phyloP scores from a whole-genome alignment of 2,797 vertebrate genomes.

The Rhinatrema bivittatum region DNA sequence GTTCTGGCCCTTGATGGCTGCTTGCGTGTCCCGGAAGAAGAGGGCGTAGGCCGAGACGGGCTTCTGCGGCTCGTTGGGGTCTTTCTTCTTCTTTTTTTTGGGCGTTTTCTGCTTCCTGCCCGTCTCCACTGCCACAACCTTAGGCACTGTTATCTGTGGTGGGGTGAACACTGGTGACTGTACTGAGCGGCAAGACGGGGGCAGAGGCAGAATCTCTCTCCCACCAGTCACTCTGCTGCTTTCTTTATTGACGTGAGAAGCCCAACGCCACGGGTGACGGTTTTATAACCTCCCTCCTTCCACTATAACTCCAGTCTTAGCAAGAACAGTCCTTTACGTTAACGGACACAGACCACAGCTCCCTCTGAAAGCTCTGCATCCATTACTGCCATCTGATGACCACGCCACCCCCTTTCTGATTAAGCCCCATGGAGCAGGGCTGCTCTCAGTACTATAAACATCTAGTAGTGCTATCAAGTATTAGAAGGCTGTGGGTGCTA shows the following conservation, averaged over 20 bases:
- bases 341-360: too few relatives aligned
- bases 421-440: too few relatives aligned
- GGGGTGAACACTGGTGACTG: constrained; percentile 16
- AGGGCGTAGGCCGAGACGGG: constrained; percentile 83
- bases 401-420: too few relatives aligned
- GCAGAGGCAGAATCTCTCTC: constrained; percentile 2
- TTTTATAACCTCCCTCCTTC: too few relatives aligned
- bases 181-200: constrained; percentile 17
- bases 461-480: too few relatives aligned
- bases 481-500: too few relatives aligned
- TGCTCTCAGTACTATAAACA: too few relatives aligned
- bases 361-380: too few relatives aligned
- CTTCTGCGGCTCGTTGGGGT: constrained; percentile 83
- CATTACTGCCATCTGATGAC: too few relatives aligned
- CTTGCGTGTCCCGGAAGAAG: constrained; percentile 87
- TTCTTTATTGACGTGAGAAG: constrained; percentile 13
- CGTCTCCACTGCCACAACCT: constrained; percentile 34
- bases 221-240: constrained; percentile 31
- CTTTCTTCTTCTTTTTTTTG: constrained; percentile 74
- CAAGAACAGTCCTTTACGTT: too few relatives aligned
- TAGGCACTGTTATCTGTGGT: not conserved
- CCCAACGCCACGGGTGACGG: not conserved
- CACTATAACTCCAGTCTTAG: too few relatives aligned
- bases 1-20: constrained; percentile 87
- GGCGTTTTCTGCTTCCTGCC: constrained; percentile 48